A percentile compares a stretch with the other conserved stretches of the same genome.
phyloP scores from a whole-genome alignment of 2,888 invertebrate species.

The Nemotelus pantherinus region DNA sequence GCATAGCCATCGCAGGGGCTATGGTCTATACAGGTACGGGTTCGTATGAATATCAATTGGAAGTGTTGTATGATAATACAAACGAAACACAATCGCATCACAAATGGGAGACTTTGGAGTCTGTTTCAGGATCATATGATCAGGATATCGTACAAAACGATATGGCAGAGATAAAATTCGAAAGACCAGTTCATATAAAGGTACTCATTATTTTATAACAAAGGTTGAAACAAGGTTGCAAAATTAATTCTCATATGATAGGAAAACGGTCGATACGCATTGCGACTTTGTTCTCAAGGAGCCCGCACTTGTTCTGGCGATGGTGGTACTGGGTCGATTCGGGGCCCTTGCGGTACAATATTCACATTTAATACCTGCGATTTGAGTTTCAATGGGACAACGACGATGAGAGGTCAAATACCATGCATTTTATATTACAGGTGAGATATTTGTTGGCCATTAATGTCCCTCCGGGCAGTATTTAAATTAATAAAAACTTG shows the following conservation, averaged over 20 bases:
- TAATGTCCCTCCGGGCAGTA: no score
- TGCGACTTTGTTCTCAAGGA: constrained; percentile 88
- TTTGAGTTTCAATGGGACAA: constrained; percentile 96
- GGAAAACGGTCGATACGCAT: constrained; percentile 89
- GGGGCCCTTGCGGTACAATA: constrained; percentile 91
- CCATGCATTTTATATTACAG: constrained; percentile 84
- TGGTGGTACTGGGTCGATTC: constrained; percentile 86
- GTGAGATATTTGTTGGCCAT: constrained; percentile 25
- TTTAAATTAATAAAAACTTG: no score
- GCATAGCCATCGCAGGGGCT: constrained; percentile 88
- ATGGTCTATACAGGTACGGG: constrained; percentile 91
- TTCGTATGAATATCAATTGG: constrained; percentile 89
- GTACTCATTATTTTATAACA: constrained; percentile 62
- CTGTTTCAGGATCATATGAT: constrained; percentile 83
- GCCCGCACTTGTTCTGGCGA: constrained; percentile 95
- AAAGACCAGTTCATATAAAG: constrained; percentile 85
- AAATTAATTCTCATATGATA: constrained; percentile 58
- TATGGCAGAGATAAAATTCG: constrained; percentile 89
- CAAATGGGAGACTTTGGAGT: constrained; percentile 89
- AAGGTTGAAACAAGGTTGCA: background rate
- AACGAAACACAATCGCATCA: constrained; percentile 68
- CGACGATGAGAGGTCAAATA: constrained; percentile 92
- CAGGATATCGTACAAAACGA: constrained; percentile 89
- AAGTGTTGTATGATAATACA: constrained; percentile 81
- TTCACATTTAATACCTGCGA: constrained; percentile 93